Evolutionary conservation across 2,797 vertebrate species (phyloP).

Genomic region (Notoglanidium macrostoma): DNA sequence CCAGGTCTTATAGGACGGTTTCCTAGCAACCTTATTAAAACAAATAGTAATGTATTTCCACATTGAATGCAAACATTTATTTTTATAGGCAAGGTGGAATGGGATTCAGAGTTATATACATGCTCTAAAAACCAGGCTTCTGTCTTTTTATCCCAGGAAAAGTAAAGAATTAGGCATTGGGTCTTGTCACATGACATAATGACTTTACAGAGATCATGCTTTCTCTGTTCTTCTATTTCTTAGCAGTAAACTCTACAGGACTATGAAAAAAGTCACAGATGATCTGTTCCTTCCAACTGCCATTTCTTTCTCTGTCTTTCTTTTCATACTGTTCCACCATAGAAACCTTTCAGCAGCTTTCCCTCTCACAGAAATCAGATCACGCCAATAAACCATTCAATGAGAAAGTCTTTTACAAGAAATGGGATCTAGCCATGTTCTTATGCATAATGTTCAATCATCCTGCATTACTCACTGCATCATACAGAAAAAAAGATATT

Average conservation of each 20-base stretch:
- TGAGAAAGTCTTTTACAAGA: neutral
- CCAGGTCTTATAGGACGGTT: conserved; percentile 66
- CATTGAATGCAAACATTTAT: neutral
- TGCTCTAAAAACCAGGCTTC: neutral
- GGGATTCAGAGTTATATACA: neutral
- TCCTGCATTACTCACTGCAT: neutral
- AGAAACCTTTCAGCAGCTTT: neutral
- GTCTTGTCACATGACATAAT: neutral
- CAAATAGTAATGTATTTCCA: conserved; percentile 36
- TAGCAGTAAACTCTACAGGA: conserved; percentile 6
- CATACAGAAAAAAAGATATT: neutral
- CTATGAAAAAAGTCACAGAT: neutral
- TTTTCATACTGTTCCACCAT: neutral
- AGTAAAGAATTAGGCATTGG: neutral
- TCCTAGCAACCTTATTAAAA: conserved; percentile 74
- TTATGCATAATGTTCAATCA: neutral
- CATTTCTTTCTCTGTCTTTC: conserved; percentile 17
- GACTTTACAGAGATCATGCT: neutral
- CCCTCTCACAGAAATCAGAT: neutral
- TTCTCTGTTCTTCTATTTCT: neutral
- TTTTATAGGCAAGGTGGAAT: neutral
- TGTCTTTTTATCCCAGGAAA: neutral
- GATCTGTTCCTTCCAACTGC: neutral
- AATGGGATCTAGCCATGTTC: no score
- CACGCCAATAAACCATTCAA: neutral